phyloP scores from a whole-genome alignment of 2,888 invertebrate species.

The Ametastegia equiseti region DNA sequence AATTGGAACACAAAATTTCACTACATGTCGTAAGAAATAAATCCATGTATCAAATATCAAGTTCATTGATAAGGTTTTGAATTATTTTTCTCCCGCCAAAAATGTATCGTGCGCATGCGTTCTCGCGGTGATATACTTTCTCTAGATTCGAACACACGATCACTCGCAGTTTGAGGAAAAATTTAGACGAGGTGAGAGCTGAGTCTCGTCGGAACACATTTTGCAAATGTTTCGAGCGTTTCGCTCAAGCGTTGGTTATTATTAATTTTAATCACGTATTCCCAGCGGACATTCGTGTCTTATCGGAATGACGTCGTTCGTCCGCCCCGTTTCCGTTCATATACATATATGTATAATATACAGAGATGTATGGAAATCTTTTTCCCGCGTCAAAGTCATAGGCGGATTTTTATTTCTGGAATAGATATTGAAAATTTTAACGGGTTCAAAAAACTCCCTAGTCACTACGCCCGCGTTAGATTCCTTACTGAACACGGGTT shows the following conservation, averaged over 20 bases:
- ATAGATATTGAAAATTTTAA: background rate
- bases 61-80: no score
- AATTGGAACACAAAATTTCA: no score
- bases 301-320: background rate
- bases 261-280: background rate
- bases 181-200: background rate
- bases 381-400: background rate
- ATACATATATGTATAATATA: no score
- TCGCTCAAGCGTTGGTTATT: background rate
- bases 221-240: background rate
- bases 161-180: no score
- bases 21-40: no score
- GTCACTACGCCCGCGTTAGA: slow-evolving; percentile 5
- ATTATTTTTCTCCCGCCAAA: no score
- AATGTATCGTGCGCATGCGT: no score
- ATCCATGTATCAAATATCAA: no score
- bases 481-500: slow-evolving; percentile 4
- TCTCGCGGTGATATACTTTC: no score
- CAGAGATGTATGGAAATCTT: background rate
- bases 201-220: background rate
- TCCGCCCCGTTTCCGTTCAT: background rate
- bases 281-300: background rate
- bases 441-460: background rate
- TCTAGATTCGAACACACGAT: no score
- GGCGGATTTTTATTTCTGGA: background rate